Evolutionary conservation across 2,113 vertebrate genomes (phyloP), one percentile per base, ranked within the genome.

Genomic region (Mungos mungo): DNA sequence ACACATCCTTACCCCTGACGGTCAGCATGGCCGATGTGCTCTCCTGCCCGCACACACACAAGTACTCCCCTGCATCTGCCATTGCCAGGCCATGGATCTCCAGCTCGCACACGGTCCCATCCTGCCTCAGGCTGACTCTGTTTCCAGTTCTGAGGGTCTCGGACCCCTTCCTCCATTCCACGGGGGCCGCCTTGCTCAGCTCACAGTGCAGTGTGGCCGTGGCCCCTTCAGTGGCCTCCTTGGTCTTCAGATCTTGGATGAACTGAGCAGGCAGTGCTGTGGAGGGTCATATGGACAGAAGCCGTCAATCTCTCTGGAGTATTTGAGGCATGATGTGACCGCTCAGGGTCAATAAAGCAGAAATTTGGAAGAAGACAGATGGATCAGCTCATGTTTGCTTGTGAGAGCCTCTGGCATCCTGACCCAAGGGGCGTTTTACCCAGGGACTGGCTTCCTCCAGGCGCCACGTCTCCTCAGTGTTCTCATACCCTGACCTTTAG

Each of bases 191-290:
- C 89, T 96, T 98, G 90, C 94, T 85, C 91, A 99, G 98, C 95
- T 99, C 98, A 91, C 99, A 99, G 50, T 13, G 9, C 93, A 99
- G 98, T 0, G 95, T 98, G 60, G 97, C 97, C 6, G 21, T 97
- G 54, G 65, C 97, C 41, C 98, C 98, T 74, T 97, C 96, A 0
- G 0, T 50, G 5, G 96, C 98, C 85, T 99, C 98, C 76, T 98
- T 97, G 84, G 95, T 63, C 98, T 98, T 21, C 98, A 60, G 57
- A 23, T 60, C 98, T 92, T 60, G 57, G 57, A 98, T 99, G 98
- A 99, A 99, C 82, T 98, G 98, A 2, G 98, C 98, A 2, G 99
- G 98, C 54, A 98, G 74, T 11, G 98, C 99, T 99, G 98, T 72
- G 90, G 96, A 74, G 80, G 98, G 94, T 97, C 82, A 80, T n/a